These are phyloP conservation scores for Botia almorhae DNA, from an alignment of 2,797 vertebrate species.

Conservation along the genomic window DNA sequence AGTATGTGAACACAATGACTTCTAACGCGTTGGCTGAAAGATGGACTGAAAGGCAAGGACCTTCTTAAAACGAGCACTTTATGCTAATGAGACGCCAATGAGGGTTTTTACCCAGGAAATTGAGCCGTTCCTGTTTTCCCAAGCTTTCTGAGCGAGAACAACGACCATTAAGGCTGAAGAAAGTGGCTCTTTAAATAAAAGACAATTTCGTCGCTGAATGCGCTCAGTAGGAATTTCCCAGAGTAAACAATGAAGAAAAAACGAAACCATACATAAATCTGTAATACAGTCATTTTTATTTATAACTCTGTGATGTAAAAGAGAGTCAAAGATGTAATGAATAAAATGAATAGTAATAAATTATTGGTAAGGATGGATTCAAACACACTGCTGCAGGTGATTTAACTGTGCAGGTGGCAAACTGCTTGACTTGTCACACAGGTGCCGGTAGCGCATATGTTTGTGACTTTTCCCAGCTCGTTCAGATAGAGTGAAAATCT, in stretches of 20 bases:
- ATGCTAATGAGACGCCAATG: conserved; percentile 73
- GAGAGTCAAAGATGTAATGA: too few relatives aligned
- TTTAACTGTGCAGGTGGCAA: conserved; percentile 64
- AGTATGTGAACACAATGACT: conserved; percentile 83
- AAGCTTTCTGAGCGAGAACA: conserved; percentile 48
- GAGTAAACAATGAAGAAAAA: conserved; percentile 3
- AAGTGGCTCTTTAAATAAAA: conserved; percentile 46
- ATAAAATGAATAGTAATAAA: background rate
- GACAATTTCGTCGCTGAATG: conserved; percentile 22
- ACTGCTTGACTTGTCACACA: conserved; percentile 70
- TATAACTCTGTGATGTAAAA: background rate
- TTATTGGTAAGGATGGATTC: background rate
- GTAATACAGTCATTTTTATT: background rate
- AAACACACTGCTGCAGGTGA: background rate
- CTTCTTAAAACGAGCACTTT: conserved; percentile 72
- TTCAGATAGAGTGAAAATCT: conserved; percentile 81
- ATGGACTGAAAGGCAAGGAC: conserved; percentile 72
- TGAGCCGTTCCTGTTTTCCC: conserved; percentile 67
- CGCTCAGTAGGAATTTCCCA: conserved; percentile 4
- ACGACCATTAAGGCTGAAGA: conserved; percentile 33
- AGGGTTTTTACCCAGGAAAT: conserved; percentile 78
- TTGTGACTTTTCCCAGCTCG: conserved; percentile 84
- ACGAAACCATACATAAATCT: background rate
- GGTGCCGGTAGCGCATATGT: conserved; percentile 72
- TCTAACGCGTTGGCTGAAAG: conserved; percentile 75